phyloP scores from a whole-genome alignment of 2,113 vertebrate genomes.

The Antechinus stuartii region DNA sequence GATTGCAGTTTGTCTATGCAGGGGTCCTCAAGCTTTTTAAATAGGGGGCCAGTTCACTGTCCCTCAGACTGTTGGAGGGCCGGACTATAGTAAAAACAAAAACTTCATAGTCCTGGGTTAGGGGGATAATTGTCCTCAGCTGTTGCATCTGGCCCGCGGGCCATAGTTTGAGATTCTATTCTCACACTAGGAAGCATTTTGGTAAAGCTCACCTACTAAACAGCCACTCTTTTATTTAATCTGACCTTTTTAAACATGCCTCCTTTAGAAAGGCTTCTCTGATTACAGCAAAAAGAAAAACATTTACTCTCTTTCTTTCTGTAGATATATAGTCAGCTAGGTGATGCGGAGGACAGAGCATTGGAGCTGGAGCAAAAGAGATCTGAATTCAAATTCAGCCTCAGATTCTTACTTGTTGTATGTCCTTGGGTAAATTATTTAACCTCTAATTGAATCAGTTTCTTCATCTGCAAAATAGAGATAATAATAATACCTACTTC shows the following conservation, averaged over 20 bases:
- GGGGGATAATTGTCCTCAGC: too few species aligned
- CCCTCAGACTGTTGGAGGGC: too few species aligned
- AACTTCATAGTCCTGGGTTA: too few species aligned
- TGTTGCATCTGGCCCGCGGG: too few species aligned
- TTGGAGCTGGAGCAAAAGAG: background rate
- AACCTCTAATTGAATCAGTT: background rate
- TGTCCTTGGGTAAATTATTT: background rate
- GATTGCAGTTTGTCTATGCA: background rate
- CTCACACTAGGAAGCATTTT: background rate
- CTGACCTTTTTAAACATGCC: slow-evolving; percentile 57
- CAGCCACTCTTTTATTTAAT: slow-evolving; percentile 1
- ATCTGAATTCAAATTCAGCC: background rate
- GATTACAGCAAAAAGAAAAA: slow-evolving; percentile 45
- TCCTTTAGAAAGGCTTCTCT: slow-evolving; percentile 56
- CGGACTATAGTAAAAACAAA: too few species aligned
- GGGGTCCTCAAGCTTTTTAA: too few species aligned
- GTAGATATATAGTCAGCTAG: background rate
- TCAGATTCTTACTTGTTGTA: background rate
- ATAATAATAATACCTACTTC: background rate
- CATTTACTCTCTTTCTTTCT: slow-evolving; percentile 52
- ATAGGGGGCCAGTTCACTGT: too few species aligned
- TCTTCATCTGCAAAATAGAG: background rate
- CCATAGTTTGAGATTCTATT: too few species aligned
- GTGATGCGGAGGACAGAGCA: background rate
- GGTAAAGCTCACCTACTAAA: slow-evolving; percentile 49